Conservation (phyloP, 1,140 invertebrate genomes). For the Drosophila sucinea region DNA sequence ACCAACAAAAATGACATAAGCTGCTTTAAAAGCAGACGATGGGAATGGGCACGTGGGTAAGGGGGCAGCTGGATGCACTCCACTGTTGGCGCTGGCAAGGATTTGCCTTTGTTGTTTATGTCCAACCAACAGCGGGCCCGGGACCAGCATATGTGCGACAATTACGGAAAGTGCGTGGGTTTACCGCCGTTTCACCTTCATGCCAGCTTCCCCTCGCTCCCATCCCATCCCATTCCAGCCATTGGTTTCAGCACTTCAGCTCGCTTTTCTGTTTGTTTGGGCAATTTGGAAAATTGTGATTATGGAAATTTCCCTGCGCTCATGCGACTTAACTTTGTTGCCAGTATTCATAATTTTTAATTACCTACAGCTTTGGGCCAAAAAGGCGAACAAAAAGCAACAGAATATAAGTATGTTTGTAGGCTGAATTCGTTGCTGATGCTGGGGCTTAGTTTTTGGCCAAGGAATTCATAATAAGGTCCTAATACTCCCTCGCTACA, state of each 20-base stretch:
- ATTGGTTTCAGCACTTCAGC: not conserved
- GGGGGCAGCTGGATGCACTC: no score
- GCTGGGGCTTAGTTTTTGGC: no score
- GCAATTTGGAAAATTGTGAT: conserved; percentile 57
- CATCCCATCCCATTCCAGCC: no score
- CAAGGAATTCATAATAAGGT: no score
- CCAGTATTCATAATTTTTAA: no score
- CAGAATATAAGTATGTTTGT: no score
- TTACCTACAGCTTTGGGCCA: no score
- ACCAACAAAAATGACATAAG: conserved; percentile 38
- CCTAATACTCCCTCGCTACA: no score
- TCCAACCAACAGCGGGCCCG: not conserved
- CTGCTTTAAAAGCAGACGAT: conserved; percentile 34
- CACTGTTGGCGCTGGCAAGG: conserved; percentile 37
- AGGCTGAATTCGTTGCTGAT: no score
- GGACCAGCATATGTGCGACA: conserved; percentile 42
- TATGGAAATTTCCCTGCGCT: conserved; percentile 32
- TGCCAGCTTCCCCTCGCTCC: no score
- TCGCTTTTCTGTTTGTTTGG: conserved; percentile 45
- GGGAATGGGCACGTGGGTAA: not conserved
- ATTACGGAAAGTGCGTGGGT: conserved; percentile 46
- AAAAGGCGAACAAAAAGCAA: no score
- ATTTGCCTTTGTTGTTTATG: conserved; percentile 37
- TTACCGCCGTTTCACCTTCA: not conserved
- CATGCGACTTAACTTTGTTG: not conserved